Base-by-base conservation (phyloP, 2,797 vertebrate species). In the Chaetophractus vellerosus region DNA sequence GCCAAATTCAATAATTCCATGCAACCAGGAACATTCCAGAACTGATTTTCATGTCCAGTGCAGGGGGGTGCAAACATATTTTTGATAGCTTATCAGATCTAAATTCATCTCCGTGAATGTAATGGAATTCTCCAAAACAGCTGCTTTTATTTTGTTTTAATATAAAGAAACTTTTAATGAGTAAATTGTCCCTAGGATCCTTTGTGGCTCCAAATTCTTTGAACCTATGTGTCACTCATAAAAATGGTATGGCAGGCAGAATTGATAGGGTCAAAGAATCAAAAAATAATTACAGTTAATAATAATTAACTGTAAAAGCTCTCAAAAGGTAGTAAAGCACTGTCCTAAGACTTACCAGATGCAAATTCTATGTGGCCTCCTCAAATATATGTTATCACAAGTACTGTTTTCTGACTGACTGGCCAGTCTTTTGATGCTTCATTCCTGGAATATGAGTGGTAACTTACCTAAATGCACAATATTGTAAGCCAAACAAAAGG, bases 171-270 rank as follows among this genome's bases (percentile, higher is more conserved):
- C 11, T 33, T 52, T 50, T 50, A 57, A 69, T n/a, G 69, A 90
- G 50, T 75, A 85, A 71, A 83, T 41, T 85, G 14, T 36, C 23
- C 12, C 55, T 91, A 85, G 85, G 85, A 71, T 89, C 21, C 9
- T 89, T 72, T 89, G 59, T 52, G 81, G 23, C 24, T 95, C 45
- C 26, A 76, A 63, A 75, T 89, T 81, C n/a, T 75, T 95, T 85
- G 14, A 86, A 50, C 7, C 16, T 57, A 12, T 45, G n/a, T 59
- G 61, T 71, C 16, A 41, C 89, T 64, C 61, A 72, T 78, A 79
- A 89, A 91, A 61, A 41, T 23, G 72, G 4, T 50, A 1, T 45
- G 3, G 31, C 15, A 48, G n/a, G 36, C 10, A 48, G 38, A 36
- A 50, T 24, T 10, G 24, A 48, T n/a, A 14, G 11, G 45, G 16